Base-by-base conservation (phyloP, 2,113 vertebrate species). In the Jacana jacana region DNA sequence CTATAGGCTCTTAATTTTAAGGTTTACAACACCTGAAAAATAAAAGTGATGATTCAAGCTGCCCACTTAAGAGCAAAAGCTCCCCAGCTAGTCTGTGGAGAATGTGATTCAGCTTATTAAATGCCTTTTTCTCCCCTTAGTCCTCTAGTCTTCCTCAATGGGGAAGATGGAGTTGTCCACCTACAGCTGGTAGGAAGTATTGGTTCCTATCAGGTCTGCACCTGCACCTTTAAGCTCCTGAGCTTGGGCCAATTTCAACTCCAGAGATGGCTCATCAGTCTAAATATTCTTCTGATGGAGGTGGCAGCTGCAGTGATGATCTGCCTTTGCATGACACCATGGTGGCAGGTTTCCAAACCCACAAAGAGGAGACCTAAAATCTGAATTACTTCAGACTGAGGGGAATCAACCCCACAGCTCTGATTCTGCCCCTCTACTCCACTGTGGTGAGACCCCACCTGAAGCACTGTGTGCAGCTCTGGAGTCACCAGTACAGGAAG, bases 91-190 rank as follows among this genome's bases (percentile, higher is more conserved):
- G 6, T n/a, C n/a, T 1, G 1, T 25, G 37, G 13, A 11, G 20
- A 69, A 61, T 46, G 18, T 7, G 24, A 61, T 39, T 73, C 37
- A 63, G 11, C 5, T 44, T 15, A 23, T 25, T n/a, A 61, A 78
- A 79, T 19, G 7, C 2, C 28, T 57, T 69, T 60, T 79, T 49
- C n/a, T 73, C 19, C 25, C 33, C 22, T 72, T 48, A 6, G 6
- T 61, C 20, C 12, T 85, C 16, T 17, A 35, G 17, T 17, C 33
- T 89, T 89, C 48, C 57, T 9, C 13, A 72, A 31, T 1, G 2
- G 27, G 1, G 1, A 86, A 42, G 2, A 28, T 0, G 1, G 37
- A 73, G n/a, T 4, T 72, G 44, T 19, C 42, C 40, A 6, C 13
- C 42, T 58, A 46, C 51, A n/a, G 18, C 40, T 57, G 44, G 18